Evolutionary conservation across 2,797 vertebrate species (phyloP).

Genomic region (Poecilia picta): DNA sequence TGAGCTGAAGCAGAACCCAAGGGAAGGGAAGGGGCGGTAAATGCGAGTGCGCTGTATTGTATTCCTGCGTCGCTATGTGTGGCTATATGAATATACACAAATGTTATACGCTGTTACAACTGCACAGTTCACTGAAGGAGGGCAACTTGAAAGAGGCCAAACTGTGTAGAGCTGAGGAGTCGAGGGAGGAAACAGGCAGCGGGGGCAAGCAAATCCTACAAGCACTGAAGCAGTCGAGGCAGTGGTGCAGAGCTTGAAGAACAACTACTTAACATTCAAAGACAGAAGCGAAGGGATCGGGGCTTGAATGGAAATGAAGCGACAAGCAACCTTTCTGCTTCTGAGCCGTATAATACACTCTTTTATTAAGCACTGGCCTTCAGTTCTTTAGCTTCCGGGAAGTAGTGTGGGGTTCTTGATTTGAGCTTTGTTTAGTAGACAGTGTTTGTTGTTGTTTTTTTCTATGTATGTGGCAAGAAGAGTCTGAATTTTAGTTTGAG

Average conservation of each 20-base stretch:
- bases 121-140: constrained; percentile 57
- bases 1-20: constrained; percentile 29
- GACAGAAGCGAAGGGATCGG: constrained; percentile 73
- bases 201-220: constrained; percentile 73
- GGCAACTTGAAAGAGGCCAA: constrained; percentile 47
- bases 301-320: constrained; percentile 74
- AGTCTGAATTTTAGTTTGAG: constrained; percentile 43
- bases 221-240: constrained; percentile 75
- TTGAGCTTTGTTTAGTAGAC: constrained; percentile 19
- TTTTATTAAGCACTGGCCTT: constrained; percentile 41
- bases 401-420: constrained; percentile 15
- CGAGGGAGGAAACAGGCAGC: constrained; percentile 55
- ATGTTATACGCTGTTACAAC: constrained; percentile 36
- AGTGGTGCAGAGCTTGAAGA: constrained; percentile 65
- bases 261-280: constrained; percentile 81
- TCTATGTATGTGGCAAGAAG: constrained; percentile 24
- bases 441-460: constrained; percentile 13
- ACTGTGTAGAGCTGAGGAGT: constrained; percentile 52
- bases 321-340: constrained; percentile 66
- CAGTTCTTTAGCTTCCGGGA: constrained; percentile 39
- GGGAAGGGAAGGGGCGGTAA: constrained; percentile 33
- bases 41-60: not conserved
- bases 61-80: constrained; percentile 13
- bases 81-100: constrained; percentile 52
- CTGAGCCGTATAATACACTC: constrained; percentile 73